Base-by-base conservation (phyloP, 1,140 invertebrate genomes). In the Lasioglossum baleicum region DNA sequence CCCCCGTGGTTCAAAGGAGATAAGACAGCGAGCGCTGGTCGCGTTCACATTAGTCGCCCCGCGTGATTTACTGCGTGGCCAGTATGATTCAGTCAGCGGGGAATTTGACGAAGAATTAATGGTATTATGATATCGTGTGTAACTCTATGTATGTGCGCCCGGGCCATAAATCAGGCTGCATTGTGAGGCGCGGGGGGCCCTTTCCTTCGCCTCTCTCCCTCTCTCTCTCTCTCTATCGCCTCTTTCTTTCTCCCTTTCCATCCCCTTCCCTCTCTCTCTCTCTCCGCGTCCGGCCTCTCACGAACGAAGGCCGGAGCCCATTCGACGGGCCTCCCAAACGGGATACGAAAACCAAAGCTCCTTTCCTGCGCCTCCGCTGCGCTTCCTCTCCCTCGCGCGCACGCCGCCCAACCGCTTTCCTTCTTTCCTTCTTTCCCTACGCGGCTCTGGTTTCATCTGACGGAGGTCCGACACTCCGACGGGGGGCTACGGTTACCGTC, bases 71-170 rank as follows among this genome's bases (percentile, higher is more conserved):
- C 92, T 90, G 92, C 89, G 83, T 80, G 90, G 90, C 88, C 88
- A 90, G 90, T 91, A 92, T 92, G 92, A 93, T 93, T 92, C 92
- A 93, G 92, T 92, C 91, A 92, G 92, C 91, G 89, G 91, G 91
- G 92, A 93, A 92, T 93, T 93, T 93, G 92, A 93, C 92, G 91
- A 92, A 93, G 92, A 93, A 93, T 93, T 93, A 93, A 93, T 93
- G 92, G 91, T 92, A 93, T 92, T 93, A 93, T 92, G 92, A 93
- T 93, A 93, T 93, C 91, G 91, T 92, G 91, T 92, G 92, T 93
- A 92, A 93, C 91, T 92, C 91, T 92, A 91, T 92, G 91, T 92
- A 91, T 92, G 91, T 90, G 91, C 90, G 89, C 86, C 85, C 83
- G 87, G 89, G 87, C 90, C 90, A 92, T 92, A 93, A 93, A 93